Conservation (phyloP, 2,797 vertebrate species). For the Pseudocheirus occidentalis region DNA sequence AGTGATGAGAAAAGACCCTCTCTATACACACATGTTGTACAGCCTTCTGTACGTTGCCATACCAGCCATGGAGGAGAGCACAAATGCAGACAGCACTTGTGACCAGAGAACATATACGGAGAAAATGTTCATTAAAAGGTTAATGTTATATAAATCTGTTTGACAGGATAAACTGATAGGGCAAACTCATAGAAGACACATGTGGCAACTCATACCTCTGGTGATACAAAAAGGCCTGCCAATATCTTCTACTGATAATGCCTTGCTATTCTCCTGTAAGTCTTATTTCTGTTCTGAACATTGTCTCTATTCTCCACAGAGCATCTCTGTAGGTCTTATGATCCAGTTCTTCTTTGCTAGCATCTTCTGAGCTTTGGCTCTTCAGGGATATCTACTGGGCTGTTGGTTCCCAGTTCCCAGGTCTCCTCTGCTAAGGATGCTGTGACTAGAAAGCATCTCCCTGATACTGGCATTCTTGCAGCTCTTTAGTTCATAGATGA, state of each 20-base stretch:
- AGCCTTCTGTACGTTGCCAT: background rate
- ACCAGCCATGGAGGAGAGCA: background rate
- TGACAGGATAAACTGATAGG: background rate
- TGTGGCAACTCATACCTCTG: background rate
- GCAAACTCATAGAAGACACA: background rate
- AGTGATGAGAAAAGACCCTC: background rate
- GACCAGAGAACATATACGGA: background rate
- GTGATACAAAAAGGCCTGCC: background rate
- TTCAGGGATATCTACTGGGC: background rate
- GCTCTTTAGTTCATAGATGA: background rate
- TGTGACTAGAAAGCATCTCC: background rate
- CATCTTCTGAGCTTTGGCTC: background rate
- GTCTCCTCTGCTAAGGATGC: background rate
- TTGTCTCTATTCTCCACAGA: background rate
- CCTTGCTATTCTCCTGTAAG: background rate
- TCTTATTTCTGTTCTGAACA: background rate
- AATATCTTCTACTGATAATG: background rate
- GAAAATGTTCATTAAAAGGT: background rate
- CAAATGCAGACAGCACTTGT: background rate
- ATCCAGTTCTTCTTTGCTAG: background rate
- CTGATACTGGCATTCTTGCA: background rate
- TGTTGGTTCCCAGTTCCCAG: background rate
- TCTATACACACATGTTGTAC: background rate
- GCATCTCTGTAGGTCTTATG: background rate
- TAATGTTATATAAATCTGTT: background rate